Evolutionary conservation across 2,888 invertebrate genomes (phyloP), one percentile per base, ranked within the genome.

Genomic region (Erebia palarica): DNA sequence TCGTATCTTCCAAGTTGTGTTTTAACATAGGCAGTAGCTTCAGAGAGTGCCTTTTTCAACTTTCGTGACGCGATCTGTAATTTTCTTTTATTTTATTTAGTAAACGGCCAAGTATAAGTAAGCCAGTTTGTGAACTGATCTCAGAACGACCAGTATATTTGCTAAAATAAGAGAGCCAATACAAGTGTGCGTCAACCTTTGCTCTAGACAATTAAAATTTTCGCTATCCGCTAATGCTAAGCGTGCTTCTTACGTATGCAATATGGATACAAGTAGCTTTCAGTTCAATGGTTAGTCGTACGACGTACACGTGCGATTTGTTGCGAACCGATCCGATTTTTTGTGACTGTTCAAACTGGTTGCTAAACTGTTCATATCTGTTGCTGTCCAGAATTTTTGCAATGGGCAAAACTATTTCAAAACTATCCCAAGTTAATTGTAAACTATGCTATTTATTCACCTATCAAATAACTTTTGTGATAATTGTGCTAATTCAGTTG

Each of bases 141-240:
- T 92, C 92, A 91, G 86, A 89, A 87, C 80, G 92, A 92, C 92
- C 92, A 91, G 92, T 92, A 91, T 91, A 88, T 69, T 53, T 53
- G 61, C 16, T 60, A 61, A 51, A 60, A 51, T 58, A 67, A 59
- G 58, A 36, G n/a, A 8, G 36, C 42, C 60, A 60, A 42, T 51
- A n/a, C 60, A n/a, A 13, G 42, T 11, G 57, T 11, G 21, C 53
- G 57, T 16, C 65, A 21, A 16, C 65, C 14, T 18, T 58, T 13
- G 27, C 57, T 11, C 13, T 18, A n/a, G 63, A 63, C 49, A 13
- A 14, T 21, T 49, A 21, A 11, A 16, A n/a, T 4, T 27, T 0
- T 27, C 5, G 36, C 36, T 36, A 36, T 27, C 27, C 27, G 27
- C 27, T 27, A 27, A 27, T 44, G 57, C 42, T 65, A 16, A 57